Conservation (phyloP, 2,797 vertebrate genomes). For the Agapornis canus region DNA sequence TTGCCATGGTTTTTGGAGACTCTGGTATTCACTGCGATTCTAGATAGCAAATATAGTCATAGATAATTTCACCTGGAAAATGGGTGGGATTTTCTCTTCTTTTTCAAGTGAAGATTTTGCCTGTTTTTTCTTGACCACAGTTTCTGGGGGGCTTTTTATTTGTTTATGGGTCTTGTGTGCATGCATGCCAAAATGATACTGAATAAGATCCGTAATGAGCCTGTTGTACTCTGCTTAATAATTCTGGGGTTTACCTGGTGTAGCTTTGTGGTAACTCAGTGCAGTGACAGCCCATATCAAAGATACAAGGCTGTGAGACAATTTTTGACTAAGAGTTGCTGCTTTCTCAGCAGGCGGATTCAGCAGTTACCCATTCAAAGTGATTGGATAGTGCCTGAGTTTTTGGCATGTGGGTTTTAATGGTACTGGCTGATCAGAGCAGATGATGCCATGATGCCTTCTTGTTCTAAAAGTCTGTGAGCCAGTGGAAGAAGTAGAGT, state of each 20-base stretch:
- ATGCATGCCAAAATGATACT: background rate
- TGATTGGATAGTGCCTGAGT: accelerated
- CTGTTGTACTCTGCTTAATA: background rate
- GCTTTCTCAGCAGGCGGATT: constrained; percentile 1
- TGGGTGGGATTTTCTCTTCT: background rate
- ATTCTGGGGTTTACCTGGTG: background rate
- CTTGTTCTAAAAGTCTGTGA: background rate
- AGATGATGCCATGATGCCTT: accelerated
- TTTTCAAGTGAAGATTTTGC: background rate
- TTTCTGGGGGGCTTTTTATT: background rate
- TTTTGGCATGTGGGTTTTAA: background rate
- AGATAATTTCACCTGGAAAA: constrained; percentile 17
- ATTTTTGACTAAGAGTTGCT: background rate
- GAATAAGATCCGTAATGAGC: background rate
- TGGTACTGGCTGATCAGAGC: background rate
- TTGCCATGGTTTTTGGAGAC: constrained; percentile 36
- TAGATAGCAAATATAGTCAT: background rate
- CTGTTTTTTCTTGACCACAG: background rate
- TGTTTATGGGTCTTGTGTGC: background rate
- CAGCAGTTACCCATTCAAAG: background rate
- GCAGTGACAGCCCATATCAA: background rate
- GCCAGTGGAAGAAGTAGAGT: background rate
- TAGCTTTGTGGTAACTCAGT: background rate
- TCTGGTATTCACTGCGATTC: background rate
- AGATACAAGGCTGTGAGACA: background rate